A percentile compares a stretch with the other conserved stretches of the same genome.
Evolutionary conservation across 2,888 invertebrate species (phyloP).

Genomic region (Theretra japonica): DNA sequence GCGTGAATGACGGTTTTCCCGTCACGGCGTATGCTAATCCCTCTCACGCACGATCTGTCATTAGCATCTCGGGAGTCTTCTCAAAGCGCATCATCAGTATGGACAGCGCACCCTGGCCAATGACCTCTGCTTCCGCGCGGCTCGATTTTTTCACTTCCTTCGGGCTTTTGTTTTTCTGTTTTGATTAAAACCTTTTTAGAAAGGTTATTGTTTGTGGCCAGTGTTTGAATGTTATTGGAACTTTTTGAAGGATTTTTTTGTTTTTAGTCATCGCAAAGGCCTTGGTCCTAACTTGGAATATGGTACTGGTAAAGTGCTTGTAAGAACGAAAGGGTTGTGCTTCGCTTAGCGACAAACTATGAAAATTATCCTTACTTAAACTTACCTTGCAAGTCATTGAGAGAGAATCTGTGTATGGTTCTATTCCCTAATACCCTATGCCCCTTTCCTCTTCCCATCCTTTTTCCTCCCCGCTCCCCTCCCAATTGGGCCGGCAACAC

Average conservation of each 20-base stretch:
- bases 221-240: neutral
- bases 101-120: conserved; percentile 63
- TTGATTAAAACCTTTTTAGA: conserved; percentile 40
- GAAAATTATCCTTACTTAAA: no score
- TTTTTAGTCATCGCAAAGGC: neutral
- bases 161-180: conserved; percentile 32
- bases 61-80: conserved; percentile 56
- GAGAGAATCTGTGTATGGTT: no score
- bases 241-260: no score
- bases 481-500: no score
- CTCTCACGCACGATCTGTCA: conserved; percentile 55
- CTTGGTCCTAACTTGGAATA: neutral
- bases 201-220: neutral
- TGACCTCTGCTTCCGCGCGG: conserved; percentile 72
- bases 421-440: no score
- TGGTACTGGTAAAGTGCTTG: no score
- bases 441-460: no score
- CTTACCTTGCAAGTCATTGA: no score
- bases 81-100: conserved; percentile 60
- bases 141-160: conserved; percentile 68
- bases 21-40: conserved; percentile 50
- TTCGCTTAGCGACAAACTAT: no score
- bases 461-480: no score
- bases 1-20: conserved; percentile 36
- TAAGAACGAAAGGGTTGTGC: no score